Conservation (phyloP, 2,797 vertebrate species). For the Hozukius guyotensis region DNA sequence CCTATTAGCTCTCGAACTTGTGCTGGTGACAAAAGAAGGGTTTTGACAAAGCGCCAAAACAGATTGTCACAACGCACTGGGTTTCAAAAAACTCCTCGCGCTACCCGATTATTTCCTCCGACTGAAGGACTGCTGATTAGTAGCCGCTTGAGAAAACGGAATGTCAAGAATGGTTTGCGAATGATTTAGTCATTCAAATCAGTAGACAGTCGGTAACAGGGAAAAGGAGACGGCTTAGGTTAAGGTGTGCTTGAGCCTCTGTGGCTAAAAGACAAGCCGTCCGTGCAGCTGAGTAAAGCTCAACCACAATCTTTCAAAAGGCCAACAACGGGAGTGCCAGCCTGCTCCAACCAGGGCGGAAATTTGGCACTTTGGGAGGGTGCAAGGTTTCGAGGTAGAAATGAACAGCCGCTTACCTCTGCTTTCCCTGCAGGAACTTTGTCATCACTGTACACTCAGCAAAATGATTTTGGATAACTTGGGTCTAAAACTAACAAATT, state of each 20-base stretch:
- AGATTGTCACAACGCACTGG: conserved; percentile 63
- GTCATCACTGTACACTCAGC: conserved; percentile 65
- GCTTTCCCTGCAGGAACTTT: conserved; percentile 61
- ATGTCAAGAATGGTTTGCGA: conserved; percentile 40
- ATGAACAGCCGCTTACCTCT: conserved; percentile 49
- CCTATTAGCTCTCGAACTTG: conserved; percentile 70
- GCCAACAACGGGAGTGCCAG: conserved; percentile 36
- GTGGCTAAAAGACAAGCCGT: conserved; percentile 53
- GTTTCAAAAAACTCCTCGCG: conserved; percentile 46
- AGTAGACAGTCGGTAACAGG: conserved; percentile 30
- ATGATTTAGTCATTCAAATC: conserved; percentile 58
- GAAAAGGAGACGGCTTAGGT: conserved; percentile 36
- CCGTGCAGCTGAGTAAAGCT: conserved; percentile 49
- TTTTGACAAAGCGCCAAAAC: conserved; percentile 79
- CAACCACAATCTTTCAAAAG: conserved; percentile 41
- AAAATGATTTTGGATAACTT: conserved; percentile 50
- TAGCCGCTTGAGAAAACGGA: conserved; percentile 51
- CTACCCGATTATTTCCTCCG: conserved; percentile 43
- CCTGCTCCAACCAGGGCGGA: conserved; percentile 35
- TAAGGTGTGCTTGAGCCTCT: conserved; percentile 31
- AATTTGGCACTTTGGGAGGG: conserved; percentile 59
- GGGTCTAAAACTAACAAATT: conserved; percentile 61
- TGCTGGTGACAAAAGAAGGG: conserved; percentile 64
- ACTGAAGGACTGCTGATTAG: conserved; percentile 52
- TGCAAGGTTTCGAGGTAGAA: conserved; percentile 61